Evolutionary conservation across 2,888 invertebrate genomes (phyloP), one percentile per base, ranked within the genome.

Genomic region (Eilema griseolum): DNA sequence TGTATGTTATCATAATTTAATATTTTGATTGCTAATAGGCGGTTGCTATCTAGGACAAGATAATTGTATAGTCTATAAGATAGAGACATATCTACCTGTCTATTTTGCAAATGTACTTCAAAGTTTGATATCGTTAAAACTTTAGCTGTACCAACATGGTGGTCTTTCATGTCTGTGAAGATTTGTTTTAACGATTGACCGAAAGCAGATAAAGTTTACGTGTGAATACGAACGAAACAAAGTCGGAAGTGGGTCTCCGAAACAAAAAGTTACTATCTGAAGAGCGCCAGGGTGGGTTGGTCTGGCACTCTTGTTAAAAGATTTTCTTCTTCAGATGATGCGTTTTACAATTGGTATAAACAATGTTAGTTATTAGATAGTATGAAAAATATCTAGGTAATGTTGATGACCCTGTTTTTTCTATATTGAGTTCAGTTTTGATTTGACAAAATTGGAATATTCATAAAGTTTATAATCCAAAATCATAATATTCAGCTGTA

Each of bases 141-240:
- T 52, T 52, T 8, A n/a, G 52, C 8, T 0, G 52, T 52, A 52
- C 52, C n/a, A 52, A 52, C 52, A n/a, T 10, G 52, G n/a, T n/a
- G 52, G 52, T 52, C 52, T 52, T n/a, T 8, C n/a, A 1, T 52
- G 52, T 52, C 52, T 52, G 8, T 52, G 20, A 20, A 52, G 52
- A 52, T 52, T 16, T 52, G 52, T 52, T 7, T n/a, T 52, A 52
- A 20, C 52, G n/a, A 52, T n/a, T 52, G 52, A 52, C 52, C n/a
- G 52, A 52, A 20, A n/a, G 52, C 52, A n/a, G 52, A n/a, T 52
- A 52, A 52, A 52, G n/a, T 52, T 52, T 52, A 1, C 52, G 52
- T 52, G n/a, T 33, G 33, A 31, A 33, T 33, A n/a, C 33, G 33
- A 62, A n/a, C 33, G 33, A 62, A 62, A 62, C 23, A 62, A 62